Base-by-base conservation (phyloP, 2,797 vertebrate genomes). In the Nyctalus aviator region DNA sequence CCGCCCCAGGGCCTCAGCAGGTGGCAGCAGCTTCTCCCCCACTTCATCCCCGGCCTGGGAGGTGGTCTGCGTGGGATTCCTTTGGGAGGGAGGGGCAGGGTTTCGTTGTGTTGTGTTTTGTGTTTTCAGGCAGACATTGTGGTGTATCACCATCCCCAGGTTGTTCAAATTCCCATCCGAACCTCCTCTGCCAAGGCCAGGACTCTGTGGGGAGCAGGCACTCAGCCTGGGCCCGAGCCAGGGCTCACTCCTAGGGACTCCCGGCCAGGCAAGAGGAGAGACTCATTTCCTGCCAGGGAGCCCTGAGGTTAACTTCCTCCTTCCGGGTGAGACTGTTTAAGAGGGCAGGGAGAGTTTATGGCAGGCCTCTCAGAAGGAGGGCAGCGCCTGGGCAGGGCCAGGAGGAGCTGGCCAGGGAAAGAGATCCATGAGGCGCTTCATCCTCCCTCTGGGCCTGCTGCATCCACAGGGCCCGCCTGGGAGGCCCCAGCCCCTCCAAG, bases 261-360 rank as follows among this genome's bases (percentile, higher is more conserved):
- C 81, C 23, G 25, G 18, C 27, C 23, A 46, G 59, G 11, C 21
- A n/a, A 82, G 44, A 82, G 27, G 77, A 86, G 13, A 82, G 50
- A 57, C 71, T 71, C 59, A 84, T 94, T 96, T 95, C 81, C 91
- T 95, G 50, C 53, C 6, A 3, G 46, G 6, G n/a, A 91, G 55
- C 20, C 73, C 77, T 59, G 11, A 64, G 13, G 59, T 78, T 57
- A 84, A 92, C 93, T 97, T 97, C 96, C 96, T 97, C 35, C 88
- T 96, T 97, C 97, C 92, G 93, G 71, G 85, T 88, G 68, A 95
- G 78, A 66, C n/a, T 84, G 68, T 92, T 95, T 87, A 92, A 86
- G 21, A 77, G 66, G 90, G 48, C 88, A 72, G 81, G 87, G 91
- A 89, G 50, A 6, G 25, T 79, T 50, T 10, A 78, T 25, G 32